Conservation (phyloP, 1,140 invertebrate genomes). For the Conus ventricosus region DNA sequence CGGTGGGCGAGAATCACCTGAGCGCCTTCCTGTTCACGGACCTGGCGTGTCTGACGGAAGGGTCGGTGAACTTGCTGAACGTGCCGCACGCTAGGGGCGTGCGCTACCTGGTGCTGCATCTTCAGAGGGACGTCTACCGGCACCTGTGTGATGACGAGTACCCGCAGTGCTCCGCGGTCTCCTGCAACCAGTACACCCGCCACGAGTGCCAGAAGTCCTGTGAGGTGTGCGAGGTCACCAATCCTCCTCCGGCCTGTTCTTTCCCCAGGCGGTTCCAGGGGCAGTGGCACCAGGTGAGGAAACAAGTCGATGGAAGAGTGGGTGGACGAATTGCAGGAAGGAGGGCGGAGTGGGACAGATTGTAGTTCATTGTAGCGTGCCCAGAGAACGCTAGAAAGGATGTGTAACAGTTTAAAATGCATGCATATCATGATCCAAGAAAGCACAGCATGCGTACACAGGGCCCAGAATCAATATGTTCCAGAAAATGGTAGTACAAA, state of each 20-base stretch:
- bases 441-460: no score
- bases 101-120: slow-evolving; percentile 43
- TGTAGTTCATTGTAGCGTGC: no score
- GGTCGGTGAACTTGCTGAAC: background rate
- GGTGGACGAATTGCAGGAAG: no score
- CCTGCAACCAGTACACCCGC: slow-evolving; percentile 49
- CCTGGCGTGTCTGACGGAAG: slow-evolving; percentile 38
- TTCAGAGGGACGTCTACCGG: slow-evolving; percentile 41
- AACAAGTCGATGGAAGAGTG: background rate
- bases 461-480: no score
- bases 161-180: slow-evolving; percentile 45
- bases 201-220: slow-evolving; percentile 57
- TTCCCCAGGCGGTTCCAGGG: slow-evolving; percentile 46
- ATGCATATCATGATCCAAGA: no score
- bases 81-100: background rate
- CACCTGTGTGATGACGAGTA: slow-evolving; percentile 60
- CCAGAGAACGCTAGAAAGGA: no score
- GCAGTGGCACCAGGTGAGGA: slow-evolving; percentile 38
- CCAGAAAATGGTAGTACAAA: no score
- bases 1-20: slow-evolving; percentile 7
- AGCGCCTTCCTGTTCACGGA: slow-evolving; percentile 54
- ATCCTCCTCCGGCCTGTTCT: slow-evolving; percentile 40
- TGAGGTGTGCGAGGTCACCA: slow-evolving; percentile 43
- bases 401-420: no score
- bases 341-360: no score